Conservation (phyloP, 2,888 invertebrate genomes). For the Xanthorhoe designata region DNA sequence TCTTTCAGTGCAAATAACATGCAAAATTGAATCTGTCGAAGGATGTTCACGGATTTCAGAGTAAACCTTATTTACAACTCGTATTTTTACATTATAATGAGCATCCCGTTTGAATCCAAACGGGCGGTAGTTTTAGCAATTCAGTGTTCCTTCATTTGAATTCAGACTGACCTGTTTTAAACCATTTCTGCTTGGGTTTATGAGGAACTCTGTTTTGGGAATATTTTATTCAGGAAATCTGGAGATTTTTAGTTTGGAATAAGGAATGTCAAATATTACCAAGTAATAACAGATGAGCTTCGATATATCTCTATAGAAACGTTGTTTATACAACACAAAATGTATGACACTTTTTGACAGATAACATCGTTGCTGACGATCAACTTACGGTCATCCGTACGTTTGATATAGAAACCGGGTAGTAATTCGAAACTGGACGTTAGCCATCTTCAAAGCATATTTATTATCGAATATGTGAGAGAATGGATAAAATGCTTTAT, state of each 20-base stretch:
- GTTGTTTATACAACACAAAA: no score
- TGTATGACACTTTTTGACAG: no score
- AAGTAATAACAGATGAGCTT: no score
- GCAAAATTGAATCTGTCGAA: conserved; percentile 44
- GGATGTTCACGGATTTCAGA: conserved; percentile 37
- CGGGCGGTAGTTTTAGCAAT: conserved; percentile 42
- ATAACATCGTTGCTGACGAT: no score
- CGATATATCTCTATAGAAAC: no score
- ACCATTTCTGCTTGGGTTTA: conserved; percentile 16
- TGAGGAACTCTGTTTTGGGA: conserved; percentile 7
- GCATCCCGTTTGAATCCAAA: conserved; percentile 49
- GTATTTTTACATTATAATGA: conserved; percentile 60
- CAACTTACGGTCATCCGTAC: no score
- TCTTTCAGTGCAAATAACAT: conserved; percentile 39
- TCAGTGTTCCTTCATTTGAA: conserved; percentile 50
- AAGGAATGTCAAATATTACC: no score
- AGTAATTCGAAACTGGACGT: no score
- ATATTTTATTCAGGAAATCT: background rate
- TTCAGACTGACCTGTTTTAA: conserved; percentile 51
- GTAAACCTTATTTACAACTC: conserved; percentile 50
- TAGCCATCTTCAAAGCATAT: no score
- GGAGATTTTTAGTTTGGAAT: background rate
- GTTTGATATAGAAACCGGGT: no score
- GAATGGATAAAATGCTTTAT: no score
- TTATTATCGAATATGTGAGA: no score